Conservation (phyloP, 2,888 invertebrate genomes). For the Alloplasta piceator region DNA sequence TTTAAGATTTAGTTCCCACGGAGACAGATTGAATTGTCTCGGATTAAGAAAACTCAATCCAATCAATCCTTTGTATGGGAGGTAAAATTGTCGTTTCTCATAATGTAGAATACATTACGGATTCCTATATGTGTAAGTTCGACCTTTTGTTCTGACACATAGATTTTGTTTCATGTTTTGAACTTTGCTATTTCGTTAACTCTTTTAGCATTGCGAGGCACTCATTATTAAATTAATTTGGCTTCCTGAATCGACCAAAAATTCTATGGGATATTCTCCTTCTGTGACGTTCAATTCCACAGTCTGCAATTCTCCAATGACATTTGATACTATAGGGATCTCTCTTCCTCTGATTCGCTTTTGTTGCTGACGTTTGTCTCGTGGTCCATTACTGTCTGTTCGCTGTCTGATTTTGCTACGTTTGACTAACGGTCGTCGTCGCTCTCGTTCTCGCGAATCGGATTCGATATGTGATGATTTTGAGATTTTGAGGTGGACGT, state of each 20-base stretch:
- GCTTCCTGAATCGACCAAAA: constrained; percentile 1
- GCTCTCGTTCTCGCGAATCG: constrained; percentile 11
- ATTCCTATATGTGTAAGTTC: constrained; percentile 25
- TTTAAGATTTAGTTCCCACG: constrained; percentile 9
- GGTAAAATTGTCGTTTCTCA: constrained; percentile 24
- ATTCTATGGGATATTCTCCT: background rate
- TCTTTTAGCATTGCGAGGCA: constrained; percentile 3
- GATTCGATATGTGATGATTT: constrained; percentile 7
- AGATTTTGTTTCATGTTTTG: constrained; percentile 5
- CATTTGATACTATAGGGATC: background rate
- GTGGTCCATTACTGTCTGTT: constrained; percentile 6
- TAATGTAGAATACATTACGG: constrained; percentile 25
- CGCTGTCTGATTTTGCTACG: constrained; percentile 1
- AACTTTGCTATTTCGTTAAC: too few species aligned
- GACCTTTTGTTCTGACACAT: constrained; percentile 19
- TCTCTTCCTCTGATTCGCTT: constrained; percentile 7
- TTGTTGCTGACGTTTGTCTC: constrained; percentile 7
- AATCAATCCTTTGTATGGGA: constrained; percentile 6
- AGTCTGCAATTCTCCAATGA: background rate
- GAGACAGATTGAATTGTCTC: too few species aligned
- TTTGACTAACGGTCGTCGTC: constrained; percentile 1
- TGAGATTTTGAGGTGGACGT: background rate
- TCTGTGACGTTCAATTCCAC: background rate
- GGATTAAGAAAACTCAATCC: constrained; percentile 3
- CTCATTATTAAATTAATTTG: constrained; percentile 7